Evolutionary conservation across 2,113 vertebrate species (phyloP).

Genomic region (Actenoides lindsayi): DNA sequence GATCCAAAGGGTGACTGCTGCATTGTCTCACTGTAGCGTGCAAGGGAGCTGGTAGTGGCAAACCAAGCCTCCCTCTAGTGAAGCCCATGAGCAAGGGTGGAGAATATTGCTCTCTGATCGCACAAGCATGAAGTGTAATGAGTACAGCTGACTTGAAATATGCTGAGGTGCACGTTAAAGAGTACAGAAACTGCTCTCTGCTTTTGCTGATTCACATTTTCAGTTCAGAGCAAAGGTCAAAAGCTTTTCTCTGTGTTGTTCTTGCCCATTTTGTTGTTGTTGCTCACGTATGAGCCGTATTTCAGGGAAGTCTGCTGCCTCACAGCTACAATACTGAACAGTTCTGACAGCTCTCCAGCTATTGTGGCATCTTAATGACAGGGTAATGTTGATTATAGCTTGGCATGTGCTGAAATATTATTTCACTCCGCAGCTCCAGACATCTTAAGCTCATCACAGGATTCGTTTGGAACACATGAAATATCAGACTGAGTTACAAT

Average conservation of each 20-base stretch:
- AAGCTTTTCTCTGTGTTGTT: neutral
- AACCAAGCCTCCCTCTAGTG: neutral
- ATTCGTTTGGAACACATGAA: neutral
- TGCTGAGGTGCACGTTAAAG: neutral
- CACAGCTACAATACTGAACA: neutral
- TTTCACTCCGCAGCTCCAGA: neutral
- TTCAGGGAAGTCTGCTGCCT: neutral
- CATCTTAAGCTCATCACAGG: neutral
- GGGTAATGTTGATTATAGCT: neutral
- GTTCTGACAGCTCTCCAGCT: neutral
- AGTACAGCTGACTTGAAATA: neutral
- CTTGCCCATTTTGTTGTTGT: neutral
- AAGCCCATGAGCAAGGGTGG: neutral
- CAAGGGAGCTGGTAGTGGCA: neutral
- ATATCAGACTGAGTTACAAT: constrained; percentile 20
- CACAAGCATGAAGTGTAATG: neutral
- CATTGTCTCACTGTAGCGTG: fast-evolving
- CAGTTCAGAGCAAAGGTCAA: constrained; percentile 21
- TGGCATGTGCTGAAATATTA: neutral
- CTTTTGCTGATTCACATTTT: constrained; percentile 26
- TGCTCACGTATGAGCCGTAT: fast-evolving
- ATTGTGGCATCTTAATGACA: neutral
- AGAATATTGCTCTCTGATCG: neutral
- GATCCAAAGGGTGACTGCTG: neutral
- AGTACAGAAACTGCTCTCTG: neutral